These are phyloP conservation scores for Halictus rubicundus DNA, from an alignment of 1,140 invertebrate genomes.

Conservation along the genomic window DNA sequence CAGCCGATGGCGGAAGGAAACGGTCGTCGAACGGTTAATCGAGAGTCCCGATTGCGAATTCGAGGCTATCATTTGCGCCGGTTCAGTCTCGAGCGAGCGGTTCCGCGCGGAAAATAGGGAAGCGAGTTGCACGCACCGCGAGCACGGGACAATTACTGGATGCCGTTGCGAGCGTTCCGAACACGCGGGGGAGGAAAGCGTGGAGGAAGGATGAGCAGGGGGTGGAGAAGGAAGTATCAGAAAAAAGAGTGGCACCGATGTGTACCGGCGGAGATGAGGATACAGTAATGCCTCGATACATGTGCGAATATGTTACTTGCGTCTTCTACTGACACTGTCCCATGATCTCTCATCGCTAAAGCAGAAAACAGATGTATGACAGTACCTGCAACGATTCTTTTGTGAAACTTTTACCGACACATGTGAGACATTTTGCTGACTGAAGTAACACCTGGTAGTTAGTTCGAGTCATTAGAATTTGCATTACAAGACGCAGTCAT, in stretches of 20 bases:
- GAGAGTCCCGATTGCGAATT: conserved; percentile 5
- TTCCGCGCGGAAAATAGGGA: conserved; percentile 15
- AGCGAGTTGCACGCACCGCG: conserved; percentile 36
- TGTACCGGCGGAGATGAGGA: neutral
- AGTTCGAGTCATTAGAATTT: no score
- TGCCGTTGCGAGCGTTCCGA: neutral
- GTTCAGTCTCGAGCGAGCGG: neutral
- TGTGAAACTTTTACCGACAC: no score
- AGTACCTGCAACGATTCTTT: no score
- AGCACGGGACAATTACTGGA: conserved; percentile 30
- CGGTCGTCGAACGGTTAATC: conserved; percentile 11
- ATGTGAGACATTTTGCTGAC: no score
- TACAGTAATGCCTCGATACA: neutral
- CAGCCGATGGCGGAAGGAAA: conserved; percentile 5
- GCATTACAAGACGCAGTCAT: no score
- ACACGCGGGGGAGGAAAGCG: no score
- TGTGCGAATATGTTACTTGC: no score
- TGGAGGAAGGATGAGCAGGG: no score
- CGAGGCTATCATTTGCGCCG: conserved; percentile 1
- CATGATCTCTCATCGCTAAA: no score
- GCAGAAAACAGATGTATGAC: no score
- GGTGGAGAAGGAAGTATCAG: conserved; percentile 20
- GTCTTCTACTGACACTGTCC: no score
- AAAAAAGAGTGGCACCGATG: conserved; percentile 3
- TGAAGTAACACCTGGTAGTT: no score